These are phyloP conservation scores for Amphilophus citrinellus DNA, from an alignment of 2,113 vertebrate species.

Conservation along the genomic window DNA sequence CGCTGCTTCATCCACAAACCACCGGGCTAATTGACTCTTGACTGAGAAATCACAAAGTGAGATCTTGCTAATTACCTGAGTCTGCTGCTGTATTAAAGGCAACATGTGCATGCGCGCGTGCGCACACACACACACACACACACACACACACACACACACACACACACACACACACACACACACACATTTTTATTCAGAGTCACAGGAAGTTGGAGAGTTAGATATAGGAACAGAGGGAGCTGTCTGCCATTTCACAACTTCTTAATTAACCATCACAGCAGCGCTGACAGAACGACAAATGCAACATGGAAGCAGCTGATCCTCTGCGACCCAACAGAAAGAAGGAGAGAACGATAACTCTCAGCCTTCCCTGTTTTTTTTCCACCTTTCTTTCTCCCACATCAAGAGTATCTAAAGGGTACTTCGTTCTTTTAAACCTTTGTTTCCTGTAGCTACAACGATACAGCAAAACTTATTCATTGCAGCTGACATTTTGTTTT, in stretches of 20 bases:
- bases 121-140: constrained; percentile 7
- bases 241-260: constrained; percentile 61
- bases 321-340: constrained; percentile 9
- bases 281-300: constrained; percentile 24
- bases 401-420: not conserved
- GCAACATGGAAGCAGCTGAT: constrained; percentile 31
- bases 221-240: constrained; percentile 57
- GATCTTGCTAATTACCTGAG: constrained; percentile 79
- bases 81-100: constrained; percentile 50
- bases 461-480: not conserved
- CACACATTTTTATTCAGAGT: constrained; percentile 63
- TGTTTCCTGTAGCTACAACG: not conserved
- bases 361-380: not conserved
- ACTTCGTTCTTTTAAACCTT: not conserved
- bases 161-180: not conserved
- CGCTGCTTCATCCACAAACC: constrained; percentile 76
- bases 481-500: not conserved
- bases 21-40: constrained; percentile 82
- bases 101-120: not conserved
- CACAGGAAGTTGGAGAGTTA: constrained; percentile 68
- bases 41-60: constrained; percentile 78
- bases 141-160: not conserved
- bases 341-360: not conserved
- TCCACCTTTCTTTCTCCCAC: not conserved
- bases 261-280: constrained; percentile 50